A percentile compares a stretch with the other conserved stretches of the same genome.
Evolutionary conservation across 2,113 vertebrate species (phyloP).

Genomic region (Percopsis transmontana): DNA sequence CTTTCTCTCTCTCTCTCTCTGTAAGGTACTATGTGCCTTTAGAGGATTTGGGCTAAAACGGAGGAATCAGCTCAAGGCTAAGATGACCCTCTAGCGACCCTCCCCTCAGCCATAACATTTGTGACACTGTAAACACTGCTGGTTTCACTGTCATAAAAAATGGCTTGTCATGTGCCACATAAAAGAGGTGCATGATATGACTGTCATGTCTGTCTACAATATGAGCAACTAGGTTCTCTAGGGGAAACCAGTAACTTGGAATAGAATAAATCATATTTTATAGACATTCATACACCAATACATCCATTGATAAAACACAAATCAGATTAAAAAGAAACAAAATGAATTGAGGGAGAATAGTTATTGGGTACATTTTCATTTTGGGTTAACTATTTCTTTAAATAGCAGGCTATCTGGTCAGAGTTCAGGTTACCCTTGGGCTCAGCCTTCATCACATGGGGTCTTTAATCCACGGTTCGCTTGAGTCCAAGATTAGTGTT

Average conservation of each 20-base stretch:
- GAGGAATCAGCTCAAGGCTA: not conserved
- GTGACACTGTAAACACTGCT: slow-evolving; percentile 32
- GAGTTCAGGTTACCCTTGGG: slow-evolving; percentile 60
- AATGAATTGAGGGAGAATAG: slow-evolving; percentile 8
- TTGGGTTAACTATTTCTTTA: slow-evolving; percentile 30
- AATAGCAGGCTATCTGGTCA: slow-evolving; percentile 52
- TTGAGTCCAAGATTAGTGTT: slow-evolving; percentile 67
- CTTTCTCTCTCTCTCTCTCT: slow-evolving; percentile 12
- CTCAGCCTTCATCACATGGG: slow-evolving; percentile 69
- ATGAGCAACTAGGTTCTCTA: not conserved
- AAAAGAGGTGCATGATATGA: slow-evolving; percentile 9
- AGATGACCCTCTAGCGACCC: not conserved
- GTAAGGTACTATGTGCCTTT: not conserved
- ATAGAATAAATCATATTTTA: too few relatives aligned
- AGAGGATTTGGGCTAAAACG: not conserved
- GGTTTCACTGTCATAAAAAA: slow-evolving; percentile 9
- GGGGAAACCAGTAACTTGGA: slow-evolving; percentile 2
- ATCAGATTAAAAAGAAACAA: not conserved
- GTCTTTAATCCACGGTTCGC: slow-evolving; percentile 62
- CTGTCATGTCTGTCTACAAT: slow-evolving; percentile 7
- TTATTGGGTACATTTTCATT: too few relatives aligned
- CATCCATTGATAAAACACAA: too few relatives aligned
- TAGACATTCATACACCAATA: too few relatives aligned
- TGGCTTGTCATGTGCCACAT: not conserved
- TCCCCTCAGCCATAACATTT: slow-evolving; percentile 12